A percentile compares a stretch with the other conserved stretches of the same genome.
Evolutionary conservation across 2,113 vertebrate species (phyloP).

Genomic region (Pluvianellus socialis): DNA sequence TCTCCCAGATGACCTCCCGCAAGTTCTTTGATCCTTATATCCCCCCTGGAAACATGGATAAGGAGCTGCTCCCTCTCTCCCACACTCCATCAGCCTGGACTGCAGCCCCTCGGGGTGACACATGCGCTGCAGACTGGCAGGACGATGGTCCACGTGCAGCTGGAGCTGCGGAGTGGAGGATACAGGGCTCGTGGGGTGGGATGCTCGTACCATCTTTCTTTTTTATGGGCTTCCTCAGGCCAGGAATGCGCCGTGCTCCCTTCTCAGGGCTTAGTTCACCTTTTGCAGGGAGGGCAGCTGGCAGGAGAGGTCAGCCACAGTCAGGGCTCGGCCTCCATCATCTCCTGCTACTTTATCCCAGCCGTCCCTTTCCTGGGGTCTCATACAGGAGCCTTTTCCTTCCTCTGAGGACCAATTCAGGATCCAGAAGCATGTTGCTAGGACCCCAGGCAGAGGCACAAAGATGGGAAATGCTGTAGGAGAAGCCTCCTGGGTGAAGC

Average conservation of each 20-base stretch:
- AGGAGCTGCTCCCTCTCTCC: neutral
- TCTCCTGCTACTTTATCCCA: neutral
- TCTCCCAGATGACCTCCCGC: neutral
- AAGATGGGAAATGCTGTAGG: neutral
- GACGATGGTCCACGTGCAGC: neutral
- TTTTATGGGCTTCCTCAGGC: neutral
- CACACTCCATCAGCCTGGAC: accelerated
- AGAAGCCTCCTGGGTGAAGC: neutral
- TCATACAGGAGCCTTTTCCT: neutral
- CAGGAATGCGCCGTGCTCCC: accelerated
- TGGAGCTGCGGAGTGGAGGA: neutral
- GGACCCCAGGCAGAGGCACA: neutral
- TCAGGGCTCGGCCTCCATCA: neutral
- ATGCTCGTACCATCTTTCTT: neutral
- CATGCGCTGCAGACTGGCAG: accelerated
- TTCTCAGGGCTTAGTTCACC: neutral
- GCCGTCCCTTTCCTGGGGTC: neutral
- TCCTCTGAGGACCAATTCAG: neutral
- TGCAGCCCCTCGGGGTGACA: neutral
- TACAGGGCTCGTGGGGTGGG: neutral
- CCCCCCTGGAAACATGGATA: neutral
- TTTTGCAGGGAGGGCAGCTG: neutral
- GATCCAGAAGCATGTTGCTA: neutral
- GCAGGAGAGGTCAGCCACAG: neutral
- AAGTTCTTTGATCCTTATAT: conserved; percentile 2